Evolutionary conservation across 2,113 vertebrate genomes (phyloP), one percentile per base, ranked within the genome.

Genomic region (Egretta garzetta): DNA sequence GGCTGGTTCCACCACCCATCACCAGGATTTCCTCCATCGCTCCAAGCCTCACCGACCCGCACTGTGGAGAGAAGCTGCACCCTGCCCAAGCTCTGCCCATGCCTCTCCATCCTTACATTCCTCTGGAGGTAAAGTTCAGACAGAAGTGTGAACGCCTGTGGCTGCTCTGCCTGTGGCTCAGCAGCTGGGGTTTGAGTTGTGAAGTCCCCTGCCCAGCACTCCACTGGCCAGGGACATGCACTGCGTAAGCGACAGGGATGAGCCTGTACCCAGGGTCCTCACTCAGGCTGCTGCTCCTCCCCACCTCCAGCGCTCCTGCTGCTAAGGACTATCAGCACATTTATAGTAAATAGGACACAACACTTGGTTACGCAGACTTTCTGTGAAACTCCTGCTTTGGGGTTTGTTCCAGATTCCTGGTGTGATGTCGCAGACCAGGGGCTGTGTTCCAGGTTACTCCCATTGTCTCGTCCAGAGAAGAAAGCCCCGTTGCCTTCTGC

Each of bases 61-160:
- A 16, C 2, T 4, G 6, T 0, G 0, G 63, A 60, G 45, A 53
- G n/a, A 6, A 8, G 39, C 19, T 0, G 1, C 67, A 66, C 22
- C 17, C 14, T 23, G 39, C 45, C 43, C 8, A n/a, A 71, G 26
- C 39, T 71, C 50, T 76, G 50, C 30, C 62, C 1, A 4, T 1
- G 0, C 43, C 9, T 22, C n/a, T 59, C 37, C 11, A 4, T 30
- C 56, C 50, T 23, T 23, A 27, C 17, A 6, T 32, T 6, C 12
- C 30, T 50, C n/a, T 1, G 1, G 23, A 72, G n/a, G 20, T 16
- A 26, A 66, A 7, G 41, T 56, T 3, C 43, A 63, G 39, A 50
- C 24, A 32, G 12, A 50, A 32, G 27, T 9, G 23, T 1, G 1
- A 60, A 47, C 3, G 8, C 41, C 30, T 12, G 2, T 13, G 20